These are phyloP conservation scores for Crotalus adamanteus DNA, from an alignment of 2,797 vertebrate species.

Conservation along the genomic window DNA sequence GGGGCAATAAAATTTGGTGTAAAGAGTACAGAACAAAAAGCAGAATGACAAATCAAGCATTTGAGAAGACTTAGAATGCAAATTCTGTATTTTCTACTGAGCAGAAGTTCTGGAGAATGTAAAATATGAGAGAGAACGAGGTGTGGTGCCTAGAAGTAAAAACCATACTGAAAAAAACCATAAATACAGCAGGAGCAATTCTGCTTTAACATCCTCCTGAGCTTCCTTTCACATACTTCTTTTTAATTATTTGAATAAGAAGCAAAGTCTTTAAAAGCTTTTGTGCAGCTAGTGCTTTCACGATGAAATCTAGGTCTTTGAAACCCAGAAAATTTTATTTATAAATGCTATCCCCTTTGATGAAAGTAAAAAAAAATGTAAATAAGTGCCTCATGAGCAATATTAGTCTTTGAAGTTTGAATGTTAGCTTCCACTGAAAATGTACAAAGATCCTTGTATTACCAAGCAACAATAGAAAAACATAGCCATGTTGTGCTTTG, in stretches of 20 bases:
- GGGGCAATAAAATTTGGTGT: background rate
- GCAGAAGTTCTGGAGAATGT: background rate
- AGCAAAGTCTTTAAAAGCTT: constrained; percentile 13
- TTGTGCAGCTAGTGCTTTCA: background rate
- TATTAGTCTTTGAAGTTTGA: constrained; percentile 23
- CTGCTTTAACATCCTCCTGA: constrained; percentile 1
- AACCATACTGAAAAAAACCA: background rate
- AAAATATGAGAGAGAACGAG: constrained; percentile 10
- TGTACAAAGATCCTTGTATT: background rate
- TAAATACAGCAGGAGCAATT: background rate
- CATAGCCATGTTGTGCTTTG: background rate
- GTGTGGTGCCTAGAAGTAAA: constrained; percentile 5
- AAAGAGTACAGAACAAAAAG: constrained; percentile 1
- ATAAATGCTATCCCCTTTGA: constrained; percentile 36
- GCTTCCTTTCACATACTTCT: background rate
- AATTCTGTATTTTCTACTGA: constrained; percentile 8
- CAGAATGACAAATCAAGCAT: background rate
- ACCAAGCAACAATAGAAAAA: background rate
- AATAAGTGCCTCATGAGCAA: constrained; percentile 18
- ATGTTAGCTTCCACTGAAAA: background rate
- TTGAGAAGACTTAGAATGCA: constrained; percentile 21
- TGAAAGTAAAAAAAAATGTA: constrained; percentile 11
- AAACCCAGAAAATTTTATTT: constrained; percentile 36
- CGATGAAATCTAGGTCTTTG: background rate
- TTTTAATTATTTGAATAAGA: constrained; percentile 1